phyloP scores from a whole-genome alignment of 1,140 invertebrate species.

The Caenorhabditis elegans region WBcel235 BX284606.5:15543501-15544000 shows the following conservation, averaged over 20 bases:
- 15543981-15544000: slow-evolving; percentile 6
- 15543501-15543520: slow-evolving; percentile 65
- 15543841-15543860: slow-evolving; percentile 66
- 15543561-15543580: too few relatives aligned
- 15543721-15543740: slow-evolving; percentile 65
- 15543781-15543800: slow-evolving; percentile 61
- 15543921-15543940: slow-evolving; percentile 46
- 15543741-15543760: slow-evolving; percentile 58
- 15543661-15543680: slow-evolving; percentile 65
- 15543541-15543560: neutral
- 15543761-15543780: slow-evolving; percentile 56
- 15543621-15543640: slow-evolving; percentile 65
- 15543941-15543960: slow-evolving; percentile 5
- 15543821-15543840: slow-evolving; percentile 56
- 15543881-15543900: slow-evolving; percentile 53
- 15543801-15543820: slow-evolving; percentile 46
- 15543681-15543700: slow-evolving; percentile 64
- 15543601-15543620: slow-evolving; percentile 64
- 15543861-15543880: slow-evolving; percentile 56
- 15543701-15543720: slow-evolving; percentile 60
- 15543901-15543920: slow-evolving; percentile 60
- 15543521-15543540: slow-evolving; percentile 60
- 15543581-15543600: slow-evolving; percentile 57
- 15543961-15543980: neutral
- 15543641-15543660: slow-evolving; percentile 64